These are phyloP conservation scores for Anser brachyrhynchus DNA, from an alignment of 2,113 vertebrate species.

Conservation along the genomic window DNA sequence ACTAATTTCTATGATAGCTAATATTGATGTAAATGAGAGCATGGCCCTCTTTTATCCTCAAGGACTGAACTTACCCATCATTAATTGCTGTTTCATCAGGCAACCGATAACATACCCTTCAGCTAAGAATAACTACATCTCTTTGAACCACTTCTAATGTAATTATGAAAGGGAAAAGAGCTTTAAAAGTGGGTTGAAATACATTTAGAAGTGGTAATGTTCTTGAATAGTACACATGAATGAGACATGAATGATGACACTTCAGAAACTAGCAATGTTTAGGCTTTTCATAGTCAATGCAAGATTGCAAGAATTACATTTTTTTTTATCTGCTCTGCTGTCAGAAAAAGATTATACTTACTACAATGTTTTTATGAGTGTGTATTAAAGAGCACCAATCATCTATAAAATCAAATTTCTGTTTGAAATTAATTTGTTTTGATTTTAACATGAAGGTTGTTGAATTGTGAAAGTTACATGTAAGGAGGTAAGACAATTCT, in stretches of 20 bases:
- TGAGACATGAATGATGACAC: neutral
- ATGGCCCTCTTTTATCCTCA: neutral
- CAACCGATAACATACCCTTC: neutral
- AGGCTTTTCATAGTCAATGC: neutral
- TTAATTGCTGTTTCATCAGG: slow-evolving; percentile 31
- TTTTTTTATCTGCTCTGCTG: neutral
- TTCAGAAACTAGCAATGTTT: neutral
- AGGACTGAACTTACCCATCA: neutral
- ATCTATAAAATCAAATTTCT: neutral
- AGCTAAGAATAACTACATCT: slow-evolving; percentile 8
- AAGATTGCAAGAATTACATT: neutral
- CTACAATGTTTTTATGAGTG: neutral
- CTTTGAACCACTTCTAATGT: slow-evolving; percentile 26
- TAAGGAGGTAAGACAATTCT: neutral
- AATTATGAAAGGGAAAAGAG: slow-evolving; percentile 21
- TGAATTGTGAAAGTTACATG: neutral
- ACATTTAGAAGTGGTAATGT: neutral
- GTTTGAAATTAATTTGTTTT: neutral
- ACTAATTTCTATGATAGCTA: neutral
- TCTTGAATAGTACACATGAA: neutral
- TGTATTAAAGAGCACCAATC: neutral
- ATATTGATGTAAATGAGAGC: neutral
- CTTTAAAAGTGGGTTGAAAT: neutral
- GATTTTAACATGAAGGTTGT: neutral
- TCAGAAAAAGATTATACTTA: neutral